Conservation (phyloP, 2,888 invertebrate species). For the Priocnemis perturbator region DNA sequence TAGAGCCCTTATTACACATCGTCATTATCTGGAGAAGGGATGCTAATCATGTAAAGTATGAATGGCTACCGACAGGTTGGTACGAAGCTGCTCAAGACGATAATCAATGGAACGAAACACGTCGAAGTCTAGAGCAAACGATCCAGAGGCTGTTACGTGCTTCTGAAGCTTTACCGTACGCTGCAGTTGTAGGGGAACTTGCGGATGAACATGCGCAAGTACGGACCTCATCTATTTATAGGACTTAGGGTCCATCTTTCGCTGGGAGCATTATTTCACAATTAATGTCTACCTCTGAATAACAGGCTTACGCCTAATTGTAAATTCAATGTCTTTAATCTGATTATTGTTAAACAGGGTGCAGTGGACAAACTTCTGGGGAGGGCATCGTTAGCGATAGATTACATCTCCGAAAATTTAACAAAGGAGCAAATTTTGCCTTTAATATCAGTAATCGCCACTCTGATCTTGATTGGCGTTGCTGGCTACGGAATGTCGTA, state of each 20-base stretch:
- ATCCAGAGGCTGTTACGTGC: conserved; percentile 84
- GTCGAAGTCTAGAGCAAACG: conserved; percentile 83
- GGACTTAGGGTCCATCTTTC: not conserved
- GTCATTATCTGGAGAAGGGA: conserved; percentile 95
- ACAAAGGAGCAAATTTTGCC: conserved; percentile 87
- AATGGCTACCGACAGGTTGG: conserved; percentile 89
- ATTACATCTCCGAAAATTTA: conserved; percentile 84
- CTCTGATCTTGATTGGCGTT: conserved; percentile 85
- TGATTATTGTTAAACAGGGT: conserved; percentile 71
- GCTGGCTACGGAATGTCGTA: conserved; percentile 92
- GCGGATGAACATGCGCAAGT: conserved; percentile 78
- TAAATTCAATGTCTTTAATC: not conserved
- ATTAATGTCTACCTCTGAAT: too few relatives aligned
- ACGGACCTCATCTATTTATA: conserved; percentile 33
- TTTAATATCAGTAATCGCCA: conserved; percentile 86
- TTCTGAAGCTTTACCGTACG: conserved; percentile 85
- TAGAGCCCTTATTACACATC: conserved; percentile 84
- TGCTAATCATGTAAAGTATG: conserved; percentile 90
- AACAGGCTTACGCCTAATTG: too few relatives aligned
- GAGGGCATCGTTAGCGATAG: conserved; percentile 81
- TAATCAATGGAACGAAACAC: conserved; percentile 82
- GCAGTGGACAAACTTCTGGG: conserved; percentile 83
- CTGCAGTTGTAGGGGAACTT: conserved; percentile 82
- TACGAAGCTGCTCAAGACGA: conserved; percentile 75
- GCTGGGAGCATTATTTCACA: not conserved